A percentile compares a stretch with the other conserved stretches of the same genome.
Conservation (phyloP, 1,140 invertebrate species). For the Sycophila sp. region DNA sequence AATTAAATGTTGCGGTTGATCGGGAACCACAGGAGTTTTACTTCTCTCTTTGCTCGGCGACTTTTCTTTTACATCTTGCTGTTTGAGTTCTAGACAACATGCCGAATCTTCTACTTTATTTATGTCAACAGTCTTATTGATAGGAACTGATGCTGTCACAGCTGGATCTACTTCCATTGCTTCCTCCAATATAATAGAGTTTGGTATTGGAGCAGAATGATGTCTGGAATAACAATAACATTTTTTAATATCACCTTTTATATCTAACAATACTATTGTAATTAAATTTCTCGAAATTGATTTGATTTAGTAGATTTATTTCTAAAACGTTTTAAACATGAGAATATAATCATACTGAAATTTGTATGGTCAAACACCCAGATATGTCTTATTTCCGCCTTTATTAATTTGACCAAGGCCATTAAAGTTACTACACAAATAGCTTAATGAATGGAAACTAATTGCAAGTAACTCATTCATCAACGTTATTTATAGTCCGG, state of each 20-base stretch:
- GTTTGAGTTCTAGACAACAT: slow-evolving; percentile 44
- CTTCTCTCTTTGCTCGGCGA: slow-evolving; percentile 48
- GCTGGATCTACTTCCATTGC: slow-evolving; percentile 54
- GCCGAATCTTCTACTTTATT: slow-evolving; percentile 42
- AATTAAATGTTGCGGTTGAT: background rate
- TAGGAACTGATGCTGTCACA: slow-evolving; percentile 43
- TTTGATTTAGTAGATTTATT: too few species aligned
- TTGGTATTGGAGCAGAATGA: slow-evolving; percentile 56
- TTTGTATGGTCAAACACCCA: too few species aligned
- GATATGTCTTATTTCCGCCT: too few species aligned
- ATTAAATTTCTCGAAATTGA: too few species aligned
- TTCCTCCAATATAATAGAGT: slow-evolving; percentile 54
- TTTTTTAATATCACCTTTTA: background rate
- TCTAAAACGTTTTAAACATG: too few species aligned
- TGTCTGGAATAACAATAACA: slow-evolving; percentile 44
- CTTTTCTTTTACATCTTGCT: slow-evolving; percentile 49
- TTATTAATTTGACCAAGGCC: too few species aligned
- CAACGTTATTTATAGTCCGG: too few species aligned
- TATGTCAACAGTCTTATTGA: slow-evolving; percentile 45
- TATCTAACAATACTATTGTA: too few species aligned
- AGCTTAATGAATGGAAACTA: too few species aligned
- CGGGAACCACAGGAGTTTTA: slow-evolving; percentile 45
- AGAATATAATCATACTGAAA: too few species aligned
- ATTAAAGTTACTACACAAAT: too few species aligned
- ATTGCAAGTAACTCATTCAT: too few species aligned